These are phyloP conservation scores for Enteromius trimaculatus DNA, from an alignment of 2,797 vertebrate genomes.

Conservation along the genomic window DNA sequence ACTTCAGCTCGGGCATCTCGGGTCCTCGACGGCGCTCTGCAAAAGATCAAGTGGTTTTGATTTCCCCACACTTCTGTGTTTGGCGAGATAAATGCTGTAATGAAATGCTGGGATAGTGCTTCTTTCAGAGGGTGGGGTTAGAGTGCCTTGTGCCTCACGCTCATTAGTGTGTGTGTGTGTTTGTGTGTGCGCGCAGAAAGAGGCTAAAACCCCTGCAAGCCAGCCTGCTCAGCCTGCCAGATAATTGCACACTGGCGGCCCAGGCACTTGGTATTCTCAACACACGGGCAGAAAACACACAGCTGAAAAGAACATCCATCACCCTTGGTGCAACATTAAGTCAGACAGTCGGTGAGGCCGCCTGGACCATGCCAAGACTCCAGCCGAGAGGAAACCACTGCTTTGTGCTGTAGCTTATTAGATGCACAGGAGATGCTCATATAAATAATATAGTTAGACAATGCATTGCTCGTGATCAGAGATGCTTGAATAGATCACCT, in stretches of 20 bases:
- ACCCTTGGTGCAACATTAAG: slow-evolving; percentile 48
- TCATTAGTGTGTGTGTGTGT: slow-evolving; percentile 24
- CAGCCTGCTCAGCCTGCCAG: slow-evolving; percentile 67
- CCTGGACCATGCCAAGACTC: slow-evolving; percentile 2
- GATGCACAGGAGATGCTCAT: not conserved
- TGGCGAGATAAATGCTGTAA: slow-evolving; percentile 51
- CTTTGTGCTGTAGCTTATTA: not conserved
- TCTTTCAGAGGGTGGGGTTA: slow-evolving; percentile 26
- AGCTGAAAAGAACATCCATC: slow-evolving; percentile 60
- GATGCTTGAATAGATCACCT: not conserved
- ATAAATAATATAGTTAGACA: slow-evolving; percentile 5
- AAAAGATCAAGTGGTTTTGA: slow-evolving; percentile 41
- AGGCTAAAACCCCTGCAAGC: slow-evolving; percentile 53
- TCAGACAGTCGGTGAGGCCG: slow-evolving; percentile 42
- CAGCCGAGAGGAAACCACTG: not conserved
- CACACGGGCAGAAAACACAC: slow-evolving; percentile 74
- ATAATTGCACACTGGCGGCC: slow-evolving; percentile 75
- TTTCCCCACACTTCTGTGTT: slow-evolving; percentile 40
- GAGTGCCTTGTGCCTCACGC: slow-evolving; percentile 6
- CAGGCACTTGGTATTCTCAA: slow-evolving; percentile 77
- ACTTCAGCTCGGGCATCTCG: not conserved
- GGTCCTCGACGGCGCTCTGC: not conserved
- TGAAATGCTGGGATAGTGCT: slow-evolving; percentile 51
- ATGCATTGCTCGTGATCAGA: not conserved
- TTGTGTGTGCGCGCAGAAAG: not conserved